Evolutionary conservation across 23 tunicate species (phyloP), one percentile per base, ranked within the genome.

Genomic region (Diplosoma virens): DNA sequence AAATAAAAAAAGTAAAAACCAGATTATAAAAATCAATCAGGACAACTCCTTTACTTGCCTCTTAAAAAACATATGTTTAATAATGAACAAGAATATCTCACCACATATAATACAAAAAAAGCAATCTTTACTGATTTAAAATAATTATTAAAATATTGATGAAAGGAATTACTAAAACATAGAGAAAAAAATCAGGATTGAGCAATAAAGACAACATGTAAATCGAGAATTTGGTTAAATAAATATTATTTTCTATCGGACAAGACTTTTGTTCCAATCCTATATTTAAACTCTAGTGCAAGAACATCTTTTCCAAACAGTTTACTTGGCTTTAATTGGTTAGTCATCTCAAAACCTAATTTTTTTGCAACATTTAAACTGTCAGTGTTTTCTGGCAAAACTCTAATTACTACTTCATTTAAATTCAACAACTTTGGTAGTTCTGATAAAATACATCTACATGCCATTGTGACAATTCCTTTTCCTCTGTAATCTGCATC

Each of bases 391-490:
- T 47, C 25, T 32, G 60, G 61, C 25, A 2, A 11, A 4, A 72
- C 34, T 5, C 27, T 36, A 20, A 48, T 25, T 72, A 4, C 14
- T 30, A 48, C 22, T 47, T 29, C 21, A 21, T 35, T 22, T 3
- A 72, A 16, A 50, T 61, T 35, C 17, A 72, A 14, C 2, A 11
- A 4, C 22, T 72, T 72, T 2, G 37, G 33, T 3, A 29, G 36
- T 3, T 25, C 34, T 16, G 4, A 7, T 25, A 47, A 30, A 4
- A 78, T 28, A 28, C 23, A 28, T 46, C 16, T 64, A 29, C 73
- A 65, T 4, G 73, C 65, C 1, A 21, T 28, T 41, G 83, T 78
- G 0, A 78, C 32, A n/a, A 78, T 65, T 46, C 83, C 83, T 78
- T 78, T 46, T 26, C 83, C 74, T 31, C 32, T 29, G 47, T 1